Evolutionary conservation across 2,888 invertebrate species (phyloP).

Genomic region (Silvanus unidentatus): DNA sequence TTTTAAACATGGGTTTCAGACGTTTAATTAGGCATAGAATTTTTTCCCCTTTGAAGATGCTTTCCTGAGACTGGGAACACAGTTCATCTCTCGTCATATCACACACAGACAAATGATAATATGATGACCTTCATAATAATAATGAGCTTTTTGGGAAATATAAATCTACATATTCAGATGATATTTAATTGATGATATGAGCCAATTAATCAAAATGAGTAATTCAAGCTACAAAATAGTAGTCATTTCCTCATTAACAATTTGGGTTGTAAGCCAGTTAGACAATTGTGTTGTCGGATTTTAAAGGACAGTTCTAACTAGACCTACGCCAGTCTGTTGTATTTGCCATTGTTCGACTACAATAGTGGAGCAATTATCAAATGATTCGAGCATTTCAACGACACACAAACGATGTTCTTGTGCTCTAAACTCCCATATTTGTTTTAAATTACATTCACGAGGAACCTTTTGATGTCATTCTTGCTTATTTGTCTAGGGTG

Average conservation of each 20-base stretch:
- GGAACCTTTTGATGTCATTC: conserved; percentile 4
- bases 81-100: too few relatives aligned
- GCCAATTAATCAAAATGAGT: conserved; percentile 16
- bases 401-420: conserved; percentile 5
- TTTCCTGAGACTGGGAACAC: too few relatives aligned
- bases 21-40: not conserved
- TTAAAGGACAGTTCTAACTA: conserved; percentile 15
- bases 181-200: not conserved
- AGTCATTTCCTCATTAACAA: conserved; percentile 25
- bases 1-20: not conserved
- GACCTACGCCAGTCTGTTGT: conserved; percentile 16
- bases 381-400: conserved; percentile 21
- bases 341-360: conserved; percentile 19
- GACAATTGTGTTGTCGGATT: conserved; percentile 16
- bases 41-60: not conserved
- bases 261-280: conserved; percentile 12
- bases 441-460: conserved; percentile 5
- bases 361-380: conserved; percentile 23
- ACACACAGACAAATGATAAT: not conserved
- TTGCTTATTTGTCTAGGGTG: conserved; percentile 1
- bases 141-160: too few relatives aligned
- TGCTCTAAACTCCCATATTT: not conserved
- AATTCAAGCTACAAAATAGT: conserved; percentile 18
- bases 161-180: not conserved
- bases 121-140: too few relatives aligned